Conservation (phyloP, 1,140 invertebrate species). For the Lepidurus arcticus region DNA sequence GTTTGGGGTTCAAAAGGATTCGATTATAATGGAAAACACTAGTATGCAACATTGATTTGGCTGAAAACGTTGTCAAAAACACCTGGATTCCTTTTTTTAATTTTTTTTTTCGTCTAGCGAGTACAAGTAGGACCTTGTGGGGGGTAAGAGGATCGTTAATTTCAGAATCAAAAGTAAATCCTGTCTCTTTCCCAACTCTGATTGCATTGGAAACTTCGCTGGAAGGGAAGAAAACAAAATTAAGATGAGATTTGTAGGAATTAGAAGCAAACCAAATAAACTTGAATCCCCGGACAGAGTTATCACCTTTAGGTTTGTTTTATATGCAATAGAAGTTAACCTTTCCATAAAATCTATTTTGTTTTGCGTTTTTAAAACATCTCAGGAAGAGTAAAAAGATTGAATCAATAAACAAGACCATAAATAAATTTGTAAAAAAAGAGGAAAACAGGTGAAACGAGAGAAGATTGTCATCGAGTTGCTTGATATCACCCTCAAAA, state of each 20-base stretch:
- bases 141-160: background rate
- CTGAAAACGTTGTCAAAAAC: background rate
- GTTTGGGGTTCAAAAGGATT: background rate
- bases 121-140: background rate
- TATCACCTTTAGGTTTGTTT: background rate
- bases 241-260: background rate
- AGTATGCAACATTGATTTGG: background rate
- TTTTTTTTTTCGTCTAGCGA: background rate
- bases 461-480: conserved; percentile 15
- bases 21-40: background rate
- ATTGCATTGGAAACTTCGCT: too few species aligned
- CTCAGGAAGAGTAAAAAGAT: too few species aligned
- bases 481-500: conserved; percentile 10
- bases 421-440: background rate
- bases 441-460: background rate
- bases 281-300: background rate
- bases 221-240: too few species aligned
- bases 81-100: background rate
- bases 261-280: background rate
- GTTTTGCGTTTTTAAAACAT: background rate
- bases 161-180: background rate
- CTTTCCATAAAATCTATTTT: background rate
- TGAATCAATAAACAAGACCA: background rate
- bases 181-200: too few species aligned
- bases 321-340: background rate